phyloP scores from a whole-genome alignment of 2,113 vertebrate genomes.

The Struthio camelus region DNA sequence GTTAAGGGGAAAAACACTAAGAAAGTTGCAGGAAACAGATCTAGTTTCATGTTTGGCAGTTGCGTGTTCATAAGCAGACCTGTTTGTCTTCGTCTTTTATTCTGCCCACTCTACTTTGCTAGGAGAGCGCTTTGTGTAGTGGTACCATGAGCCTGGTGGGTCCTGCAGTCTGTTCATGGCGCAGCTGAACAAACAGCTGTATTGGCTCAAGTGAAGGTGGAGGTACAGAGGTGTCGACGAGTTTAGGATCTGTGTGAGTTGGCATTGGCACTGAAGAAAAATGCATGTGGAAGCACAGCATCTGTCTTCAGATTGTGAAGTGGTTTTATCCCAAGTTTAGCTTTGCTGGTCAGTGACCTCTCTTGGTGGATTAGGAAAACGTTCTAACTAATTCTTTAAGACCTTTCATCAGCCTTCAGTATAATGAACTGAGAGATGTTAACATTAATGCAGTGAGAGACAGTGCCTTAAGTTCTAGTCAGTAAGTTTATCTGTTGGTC shows the following conservation, averaged over 20 bases:
- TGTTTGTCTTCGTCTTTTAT: fast-evolving
- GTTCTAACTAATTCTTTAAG: not conserved
- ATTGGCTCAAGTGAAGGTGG: not conserved
- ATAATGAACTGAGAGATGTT: not conserved
- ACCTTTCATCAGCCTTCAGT: not conserved
- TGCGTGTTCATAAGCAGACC: not conserved
- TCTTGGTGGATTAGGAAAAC: not conserved
- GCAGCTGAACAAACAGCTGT: not conserved
- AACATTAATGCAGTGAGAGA: not conserved
- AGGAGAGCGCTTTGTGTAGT: not conserved
- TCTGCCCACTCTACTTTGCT: not conserved
- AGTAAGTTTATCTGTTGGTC: not conserved
- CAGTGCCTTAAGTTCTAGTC: not conserved
- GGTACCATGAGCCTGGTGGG: fast-evolving
- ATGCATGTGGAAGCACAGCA: not conserved
- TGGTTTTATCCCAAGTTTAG: not conserved
- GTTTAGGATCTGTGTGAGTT: fast-evolving
- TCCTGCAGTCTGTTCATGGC: not conserved
- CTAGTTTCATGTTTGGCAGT: fast-evolving
- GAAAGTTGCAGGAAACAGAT: not conserved
- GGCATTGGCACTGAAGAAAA: not conserved
- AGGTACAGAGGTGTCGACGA: not conserved
- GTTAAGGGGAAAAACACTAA: not conserved
- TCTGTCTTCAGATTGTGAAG: not conserved
- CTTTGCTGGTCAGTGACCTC: not conserved